Percentiles rank a stretch among this genome's conserved stretches.
These are phyloP conservation scores for Synanceia verrucosa DNA, from an alignment of 2,797 vertebrate genomes.

Conservation along the genomic window DNA sequence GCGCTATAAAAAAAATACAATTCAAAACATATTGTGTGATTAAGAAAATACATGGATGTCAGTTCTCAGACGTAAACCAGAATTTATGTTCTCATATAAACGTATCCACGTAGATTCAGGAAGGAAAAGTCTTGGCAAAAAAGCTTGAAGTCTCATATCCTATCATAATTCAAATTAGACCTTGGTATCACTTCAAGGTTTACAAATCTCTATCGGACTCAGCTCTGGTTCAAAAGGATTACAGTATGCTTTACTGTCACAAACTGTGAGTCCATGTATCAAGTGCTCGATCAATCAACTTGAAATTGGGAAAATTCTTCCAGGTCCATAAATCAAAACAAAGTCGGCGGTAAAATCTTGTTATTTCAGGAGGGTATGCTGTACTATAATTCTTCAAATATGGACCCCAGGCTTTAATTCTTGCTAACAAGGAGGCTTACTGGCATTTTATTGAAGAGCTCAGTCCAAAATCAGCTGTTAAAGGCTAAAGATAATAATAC, in stretches of 20 bases:
- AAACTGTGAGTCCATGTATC: slow-evolving; percentile 1
- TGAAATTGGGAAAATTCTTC: slow-evolving; percentile 14
- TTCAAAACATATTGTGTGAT: slow-evolving; percentile 50
- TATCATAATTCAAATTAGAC: slow-evolving; percentile 36
- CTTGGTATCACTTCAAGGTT: slow-evolving; percentile 33
- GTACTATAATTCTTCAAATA: slow-evolving; percentile 22
- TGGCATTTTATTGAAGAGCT: slow-evolving; percentile 21
- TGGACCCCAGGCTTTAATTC: slow-evolving; percentile 27
- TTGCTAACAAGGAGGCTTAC: not conserved
- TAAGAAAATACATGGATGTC: slow-evolving; percentile 57
- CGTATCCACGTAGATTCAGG: slow-evolving; percentile 27
- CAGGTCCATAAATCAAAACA: slow-evolving; percentile 20
- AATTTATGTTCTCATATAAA: slow-evolving; percentile 41
- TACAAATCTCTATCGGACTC: slow-evolving; percentile 7
- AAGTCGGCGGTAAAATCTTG: slow-evolving; percentile 8
- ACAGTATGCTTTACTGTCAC: slow-evolving; percentile 5
- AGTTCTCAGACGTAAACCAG: slow-evolving; percentile 1
- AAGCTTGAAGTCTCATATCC: slow-evolving; percentile 20
- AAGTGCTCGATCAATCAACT: slow-evolving; percentile 25
- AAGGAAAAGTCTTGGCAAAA: slow-evolving; percentile 41
- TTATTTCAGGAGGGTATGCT: slow-evolving; percentile 20
- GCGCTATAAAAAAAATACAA: slow-evolving; percentile 28
- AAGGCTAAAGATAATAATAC: slow-evolving; percentile 6
- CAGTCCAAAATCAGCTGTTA: slow-evolving; percentile 26
- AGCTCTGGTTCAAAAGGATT: slow-evolving; percentile 5